A percentile compares a stretch with the other conserved stretches of the same genome.
Evolutionary conservation across 35 echinoderm and acorn worm genomes (phyloP).

Genomic region (Hemicentrotus pulcherrimus): DNA sequence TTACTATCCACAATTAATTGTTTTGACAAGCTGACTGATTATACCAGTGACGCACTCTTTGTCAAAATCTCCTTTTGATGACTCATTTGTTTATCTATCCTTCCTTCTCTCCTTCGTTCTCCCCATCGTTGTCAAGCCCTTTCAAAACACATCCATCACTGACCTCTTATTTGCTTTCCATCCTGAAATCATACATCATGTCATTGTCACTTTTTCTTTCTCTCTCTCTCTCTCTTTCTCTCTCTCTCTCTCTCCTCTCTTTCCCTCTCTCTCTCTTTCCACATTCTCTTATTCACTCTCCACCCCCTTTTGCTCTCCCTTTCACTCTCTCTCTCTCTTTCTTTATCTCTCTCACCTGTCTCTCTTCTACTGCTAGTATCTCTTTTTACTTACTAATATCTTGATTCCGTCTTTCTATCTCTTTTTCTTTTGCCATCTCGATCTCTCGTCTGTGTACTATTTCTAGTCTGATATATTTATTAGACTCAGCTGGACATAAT

Average conservation of each 20-base stretch:
- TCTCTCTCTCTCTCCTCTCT: no score
- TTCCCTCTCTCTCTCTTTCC: no score
- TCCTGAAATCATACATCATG: not conserved
- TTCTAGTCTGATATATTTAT: not conserved
- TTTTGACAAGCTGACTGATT: slow-evolving; percentile 46
- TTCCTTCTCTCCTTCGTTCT: not conserved
- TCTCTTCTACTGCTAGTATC: not conserved
- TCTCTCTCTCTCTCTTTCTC: no score
- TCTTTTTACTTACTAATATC: no score
- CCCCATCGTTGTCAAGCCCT: not conserved
- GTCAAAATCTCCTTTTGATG: slow-evolving; percentile 32
- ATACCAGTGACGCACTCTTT: slow-evolving; percentile 27
- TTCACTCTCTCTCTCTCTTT: not conserved
- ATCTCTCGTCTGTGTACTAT: not conserved
- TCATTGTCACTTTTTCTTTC: not conserved
- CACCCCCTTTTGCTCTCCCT: not conserved
- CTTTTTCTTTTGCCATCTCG: not conserved
- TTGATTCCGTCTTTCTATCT: not conserved
- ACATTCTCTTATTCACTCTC: not conserved
- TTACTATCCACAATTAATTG: slow-evolving; percentile 25
- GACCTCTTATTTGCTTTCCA: slow-evolving; percentile 31
- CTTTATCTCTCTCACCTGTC: not conserved
- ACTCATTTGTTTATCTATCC: slow-evolving; percentile 33
- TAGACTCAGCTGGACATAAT: not conserved
- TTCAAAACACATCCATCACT: slow-evolving; percentile 15